Percentiles rank a stretch among this genome's conserved stretches.
Evolutionary conservation across 2,113 vertebrate species (phyloP).

Genomic region (Silurus asotus): DNA sequence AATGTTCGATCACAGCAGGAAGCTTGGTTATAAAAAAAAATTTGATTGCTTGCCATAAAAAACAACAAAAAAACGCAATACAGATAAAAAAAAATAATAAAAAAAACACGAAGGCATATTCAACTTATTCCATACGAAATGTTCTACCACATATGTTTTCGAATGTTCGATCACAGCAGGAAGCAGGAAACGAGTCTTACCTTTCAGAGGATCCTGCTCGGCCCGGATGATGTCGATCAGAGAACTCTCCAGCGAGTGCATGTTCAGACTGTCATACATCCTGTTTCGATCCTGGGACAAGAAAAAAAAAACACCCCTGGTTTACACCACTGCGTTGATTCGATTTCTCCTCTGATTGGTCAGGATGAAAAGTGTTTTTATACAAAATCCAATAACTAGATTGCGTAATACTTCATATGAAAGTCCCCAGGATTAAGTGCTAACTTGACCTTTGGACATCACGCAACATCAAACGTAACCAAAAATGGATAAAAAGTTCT

Average conservation of each 20-base stretch:
- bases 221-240: constrained; percentile 99
- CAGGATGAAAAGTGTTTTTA: not conserved
- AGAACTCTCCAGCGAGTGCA: constrained; percentile 97
- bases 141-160: not conserved
- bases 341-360: not conserved
- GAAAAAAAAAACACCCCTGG: not conserved
- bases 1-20: not conserved
- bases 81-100: not conserved
- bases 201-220: constrained; percentile 96
- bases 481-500: not conserved
- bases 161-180: not conserved
- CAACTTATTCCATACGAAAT: not conserved
- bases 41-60: no score
- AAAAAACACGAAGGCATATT: not conserved
- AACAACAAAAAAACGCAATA: not conserved
- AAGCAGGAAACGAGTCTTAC: constrained; percentile 68
- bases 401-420: not conserved
- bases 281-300: constrained; percentile 74
- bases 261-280: constrained; percentile 98
- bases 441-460: not conserved
- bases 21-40: not conserved
- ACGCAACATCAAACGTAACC: not conserved
- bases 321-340: not conserved
- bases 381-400: not conserved
- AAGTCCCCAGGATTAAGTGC: no score